phyloP scores from a whole-genome alignment of 1,140 invertebrate genomes.

The Drosophila lacertosa region DNA sequence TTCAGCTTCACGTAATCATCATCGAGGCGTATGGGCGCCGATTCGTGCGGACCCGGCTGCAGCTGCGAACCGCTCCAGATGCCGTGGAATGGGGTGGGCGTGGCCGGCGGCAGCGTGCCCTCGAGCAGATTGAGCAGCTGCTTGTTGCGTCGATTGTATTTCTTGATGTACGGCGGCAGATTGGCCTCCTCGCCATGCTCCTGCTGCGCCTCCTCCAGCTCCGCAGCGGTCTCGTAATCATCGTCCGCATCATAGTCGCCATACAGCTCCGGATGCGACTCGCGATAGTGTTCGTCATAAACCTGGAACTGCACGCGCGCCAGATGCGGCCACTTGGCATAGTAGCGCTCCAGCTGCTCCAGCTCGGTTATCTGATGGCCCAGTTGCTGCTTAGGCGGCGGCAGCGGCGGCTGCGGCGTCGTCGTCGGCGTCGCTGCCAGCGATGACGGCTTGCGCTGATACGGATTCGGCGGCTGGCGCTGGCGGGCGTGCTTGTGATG shows the following conservation, averaged over 20 bases:
- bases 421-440: not conserved
- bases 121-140: conserved; percentile 76
- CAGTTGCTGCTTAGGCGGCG: conserved; percentile 53
- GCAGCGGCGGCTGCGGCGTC: conserved; percentile 46
- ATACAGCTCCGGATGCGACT: conserved; percentile 65
- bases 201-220: conserved; percentile 66
- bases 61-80: conserved; percentile 44
- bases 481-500: conserved; percentile 29
- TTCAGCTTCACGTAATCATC: conserved; percentile 77
- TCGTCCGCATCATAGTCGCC: conserved; percentile 70
- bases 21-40: conserved; percentile 53
- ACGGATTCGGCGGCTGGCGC: conserved; percentile 46
- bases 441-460: conserved; percentile 38
- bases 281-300: conserved; percentile 72
- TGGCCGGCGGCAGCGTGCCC: conserved; percentile 64
- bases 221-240: conserved; percentile 74
- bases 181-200: conserved; percentile 69
- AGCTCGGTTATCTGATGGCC: conserved; percentile 77
- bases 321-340: conserved; percentile 81
- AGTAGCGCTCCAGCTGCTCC: conserved; percentile 75
- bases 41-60: conserved; percentile 48
- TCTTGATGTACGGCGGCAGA: conserved; percentile 79
- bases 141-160: conserved; percentile 77
- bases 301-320: conserved; percentile 75
- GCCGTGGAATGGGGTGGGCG: not conserved